phyloP scores from a whole-genome alignment of 2,888 invertebrate genomes.

The Limenitis camilla region DNA sequence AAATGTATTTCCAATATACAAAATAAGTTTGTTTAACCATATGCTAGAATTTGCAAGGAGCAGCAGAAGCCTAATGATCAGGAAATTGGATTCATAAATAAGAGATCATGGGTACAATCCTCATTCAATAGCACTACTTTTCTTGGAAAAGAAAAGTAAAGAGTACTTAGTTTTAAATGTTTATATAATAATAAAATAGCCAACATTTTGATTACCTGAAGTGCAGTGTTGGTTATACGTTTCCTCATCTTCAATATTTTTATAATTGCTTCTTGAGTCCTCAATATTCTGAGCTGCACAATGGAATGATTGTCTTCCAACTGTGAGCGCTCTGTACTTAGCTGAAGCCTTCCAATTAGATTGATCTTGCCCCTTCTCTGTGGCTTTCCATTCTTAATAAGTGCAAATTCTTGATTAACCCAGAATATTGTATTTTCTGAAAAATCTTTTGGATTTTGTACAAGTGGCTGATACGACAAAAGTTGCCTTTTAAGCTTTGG shows the following conservation, averaged over 20 bases:
- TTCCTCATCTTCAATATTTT: conserved; percentile 99
- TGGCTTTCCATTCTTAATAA: conserved; percentile 94
- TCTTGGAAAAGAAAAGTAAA: too few relatives aligned
- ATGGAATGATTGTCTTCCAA: conserved; percentile 99
- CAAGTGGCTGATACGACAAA: conserved; percentile 85
- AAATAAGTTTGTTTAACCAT: too few relatives aligned
- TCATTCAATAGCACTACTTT: too few relatives aligned
- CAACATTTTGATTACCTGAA: conserved; percentile 77
- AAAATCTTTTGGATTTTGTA: conserved; percentile 94
- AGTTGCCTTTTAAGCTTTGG: conserved; percentile 97
- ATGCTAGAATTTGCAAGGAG: too few relatives aligned
- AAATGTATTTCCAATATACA: too few relatives aligned
- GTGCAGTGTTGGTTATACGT: conserved; percentile 91
- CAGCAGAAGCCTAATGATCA: too few relatives aligned
- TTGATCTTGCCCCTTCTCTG: conserved; percentile 97
- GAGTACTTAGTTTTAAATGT: neutral
- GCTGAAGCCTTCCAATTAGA: conserved; percentile 94
- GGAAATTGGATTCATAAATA: too few relatives aligned
- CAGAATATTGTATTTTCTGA: conserved; percentile 93
- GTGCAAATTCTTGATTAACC: conserved; percentile 97
- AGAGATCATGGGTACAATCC: too few relatives aligned
- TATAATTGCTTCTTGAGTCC: conserved; percentile 97
- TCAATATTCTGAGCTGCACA: conserved; percentile 94
- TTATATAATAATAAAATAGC: neutral
- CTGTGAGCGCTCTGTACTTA: conserved; percentile 95